Conservation (phyloP, 1,140 invertebrate species). For the Phymorhynchus buccinoides region DNA sequence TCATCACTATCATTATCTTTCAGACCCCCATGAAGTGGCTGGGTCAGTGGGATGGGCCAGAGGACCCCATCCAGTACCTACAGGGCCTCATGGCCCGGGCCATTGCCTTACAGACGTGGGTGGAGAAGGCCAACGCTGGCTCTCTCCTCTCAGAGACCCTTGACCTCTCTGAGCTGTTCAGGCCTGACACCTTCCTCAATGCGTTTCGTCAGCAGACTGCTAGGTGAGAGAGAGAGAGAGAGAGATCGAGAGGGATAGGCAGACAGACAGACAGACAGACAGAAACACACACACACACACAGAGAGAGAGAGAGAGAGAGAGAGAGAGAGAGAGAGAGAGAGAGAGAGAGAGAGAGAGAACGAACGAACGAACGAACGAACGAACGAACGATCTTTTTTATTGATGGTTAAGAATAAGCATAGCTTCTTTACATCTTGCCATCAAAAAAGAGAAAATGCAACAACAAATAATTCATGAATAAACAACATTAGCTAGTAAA, state of each 20-base stretch:
- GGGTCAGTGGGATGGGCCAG: conserved; percentile 84
- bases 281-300: too few species aligned
- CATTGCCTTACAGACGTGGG: conserved; percentile 75
- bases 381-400: too few species aligned
- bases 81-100: conserved; percentile 80
- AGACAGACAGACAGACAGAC: too few species aligned
- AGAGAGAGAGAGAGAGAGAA: not conserved
- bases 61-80: conserved; percentile 82
- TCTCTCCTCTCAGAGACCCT: conserved; percentile 76
- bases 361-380: too few species aligned
- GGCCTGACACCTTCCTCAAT: conserved; percentile 87
- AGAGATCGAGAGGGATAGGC: not conserved
- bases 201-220: conserved; percentile 87
- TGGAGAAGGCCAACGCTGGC: conserved; percentile 65
- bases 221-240: conserved; percentile 73
- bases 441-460: too few species aligned
- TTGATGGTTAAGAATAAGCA: too few species aligned
- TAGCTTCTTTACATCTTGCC: too few species aligned
- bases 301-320: too few species aligned
- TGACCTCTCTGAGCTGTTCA: conserved; percentile 84
- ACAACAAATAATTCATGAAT: too few species aligned
- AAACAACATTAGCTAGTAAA: too few species aligned
- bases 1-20: too few species aligned
- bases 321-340: too few species aligned
- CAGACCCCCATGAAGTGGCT: conserved; percentile 86